Evolutionary conservation across 1,140 invertebrate genomes (phyloP).

Genomic region (Teleogryllus occipitalis): DNA sequence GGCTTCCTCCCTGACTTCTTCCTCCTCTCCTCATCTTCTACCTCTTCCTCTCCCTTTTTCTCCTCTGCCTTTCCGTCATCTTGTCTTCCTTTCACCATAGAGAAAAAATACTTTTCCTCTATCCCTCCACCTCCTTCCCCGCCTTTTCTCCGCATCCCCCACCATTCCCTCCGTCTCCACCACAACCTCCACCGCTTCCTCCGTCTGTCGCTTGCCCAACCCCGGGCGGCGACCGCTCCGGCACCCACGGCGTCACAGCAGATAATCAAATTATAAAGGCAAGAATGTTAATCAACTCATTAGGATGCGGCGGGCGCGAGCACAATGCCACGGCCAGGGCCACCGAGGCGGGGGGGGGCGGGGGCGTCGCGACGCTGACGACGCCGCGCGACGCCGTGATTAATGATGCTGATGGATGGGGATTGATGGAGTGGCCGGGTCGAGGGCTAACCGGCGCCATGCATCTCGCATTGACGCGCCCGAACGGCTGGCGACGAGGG

Average conservation of each 20-base stretch:
- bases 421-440: neutral
- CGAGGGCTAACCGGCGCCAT: neutral
- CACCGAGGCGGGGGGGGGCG: too few relatives aligned
- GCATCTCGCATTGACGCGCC: neutral
- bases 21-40: too few relatives aligned
- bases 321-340: neutral
- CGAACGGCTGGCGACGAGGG: neutral
- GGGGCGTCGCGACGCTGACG: neutral
- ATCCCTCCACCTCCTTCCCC: too few relatives aligned
- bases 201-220: neutral
- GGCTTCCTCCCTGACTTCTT: too few relatives aligned
- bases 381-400: neutral
- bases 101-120: too few relatives aligned
- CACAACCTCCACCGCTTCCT: neutral
- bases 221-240: too few relatives aligned
- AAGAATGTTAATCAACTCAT: neutral
- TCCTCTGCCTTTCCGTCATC: too few relatives aligned
- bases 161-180: too few relatives aligned
- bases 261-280: neutral
- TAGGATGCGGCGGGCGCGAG: neutral
- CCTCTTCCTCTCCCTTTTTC: too few relatives aligned
- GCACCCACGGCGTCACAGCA: neutral
- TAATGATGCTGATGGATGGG: conserved; percentile 3
- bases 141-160: too few relatives aligned
- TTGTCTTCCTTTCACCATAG: too few relatives aligned